A percentile compares a stretch with the other conserved stretches of the same genome.
phyloP scores from a whole-genome alignment of 2,888 invertebrate genomes.

The Cantharis rufa region DNA sequence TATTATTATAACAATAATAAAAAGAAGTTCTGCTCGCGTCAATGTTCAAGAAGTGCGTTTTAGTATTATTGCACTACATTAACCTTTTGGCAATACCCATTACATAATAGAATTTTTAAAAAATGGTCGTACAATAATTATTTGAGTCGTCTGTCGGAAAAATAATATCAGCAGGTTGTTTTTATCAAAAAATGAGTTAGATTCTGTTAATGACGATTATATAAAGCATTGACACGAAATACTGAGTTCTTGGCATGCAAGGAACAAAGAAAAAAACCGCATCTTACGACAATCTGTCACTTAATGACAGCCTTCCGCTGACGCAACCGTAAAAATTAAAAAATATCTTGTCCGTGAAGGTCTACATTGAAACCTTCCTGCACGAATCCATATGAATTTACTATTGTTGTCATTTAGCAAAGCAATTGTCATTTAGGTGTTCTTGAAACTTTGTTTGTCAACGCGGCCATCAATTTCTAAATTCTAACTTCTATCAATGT shows the following conservation, averaged over 20 bases:
- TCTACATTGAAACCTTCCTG: conserved; percentile 26
- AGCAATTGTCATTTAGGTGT: conserved; percentile 23
- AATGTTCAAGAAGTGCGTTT: background rate
- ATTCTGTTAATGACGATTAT: conserved; percentile 26
- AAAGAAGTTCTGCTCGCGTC: background rate
- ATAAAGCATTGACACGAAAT: conserved; percentile 33
- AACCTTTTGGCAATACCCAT: background rate
- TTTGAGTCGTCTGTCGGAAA: background rate
- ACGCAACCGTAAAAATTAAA: conserved; percentile 43
- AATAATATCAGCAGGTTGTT: background rate
- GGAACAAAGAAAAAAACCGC: conserved; percentile 32
- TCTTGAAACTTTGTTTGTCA: conserved; percentile 28
- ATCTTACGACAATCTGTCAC: conserved; percentile 48
- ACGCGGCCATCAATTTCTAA: conserved; percentile 25
- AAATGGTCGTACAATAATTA: background rate
- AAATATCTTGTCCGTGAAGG: conserved; percentile 35
- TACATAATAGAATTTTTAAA: too few relatives aligned
- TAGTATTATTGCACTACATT: background rate
- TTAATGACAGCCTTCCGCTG: conserved; percentile 51
- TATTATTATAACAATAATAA: background rate
- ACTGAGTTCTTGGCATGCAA: conserved; percentile 27
- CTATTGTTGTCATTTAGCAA: conserved; percentile 26
- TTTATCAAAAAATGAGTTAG: conserved; percentile 10
- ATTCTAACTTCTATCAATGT: conserved; percentile 9
- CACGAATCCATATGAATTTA: conserved; percentile 22